Conservation (phyloP, 2,797 vertebrate species). For the Chaunax sp. region DNA sequence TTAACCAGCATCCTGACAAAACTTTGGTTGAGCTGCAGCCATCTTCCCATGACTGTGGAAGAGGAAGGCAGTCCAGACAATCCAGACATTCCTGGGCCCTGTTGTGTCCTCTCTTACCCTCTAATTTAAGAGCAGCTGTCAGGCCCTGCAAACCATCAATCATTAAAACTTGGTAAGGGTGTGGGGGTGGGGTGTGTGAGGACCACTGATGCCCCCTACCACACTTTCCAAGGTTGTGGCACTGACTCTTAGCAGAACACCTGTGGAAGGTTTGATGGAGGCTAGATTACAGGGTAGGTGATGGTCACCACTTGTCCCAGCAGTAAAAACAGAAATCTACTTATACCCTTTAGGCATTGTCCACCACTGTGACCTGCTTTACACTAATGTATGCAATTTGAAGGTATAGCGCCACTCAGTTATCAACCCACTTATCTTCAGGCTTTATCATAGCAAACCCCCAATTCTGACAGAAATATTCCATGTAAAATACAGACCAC, state of each 20-base stretch:
- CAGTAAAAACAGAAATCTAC: constrained; percentile 45
- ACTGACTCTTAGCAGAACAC: constrained; percentile 63
- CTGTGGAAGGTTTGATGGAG: constrained; percentile 59
- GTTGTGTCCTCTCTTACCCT: constrained; percentile 78
- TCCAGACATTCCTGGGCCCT: constrained; percentile 83
- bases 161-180: constrained; percentile 74
- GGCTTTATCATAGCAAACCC: not conserved
- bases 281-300: constrained; percentile 71
- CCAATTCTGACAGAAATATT: too few relatives aligned
- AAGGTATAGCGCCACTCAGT: too few relatives aligned
- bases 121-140: constrained; percentile 88
- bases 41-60: constrained; percentile 78
- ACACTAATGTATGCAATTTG: not conserved
- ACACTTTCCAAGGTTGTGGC: constrained; percentile 64
- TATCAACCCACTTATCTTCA: not conserved
- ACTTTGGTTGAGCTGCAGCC: constrained; percentile 47
- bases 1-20: constrained; percentile 62
- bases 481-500: not conserved
- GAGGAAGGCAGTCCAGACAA: constrained; percentile 79
- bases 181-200: constrained; percentile 28
- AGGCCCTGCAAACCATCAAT: constrained; percentile 76
- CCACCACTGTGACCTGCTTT: not conserved
- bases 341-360: not conserved
- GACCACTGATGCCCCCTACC: constrained; percentile 48
- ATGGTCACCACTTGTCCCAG: constrained; percentile 19